phyloP scores from a whole-genome alignment of 2,113 vertebrate species.

The Bathybates hornii region DNA sequence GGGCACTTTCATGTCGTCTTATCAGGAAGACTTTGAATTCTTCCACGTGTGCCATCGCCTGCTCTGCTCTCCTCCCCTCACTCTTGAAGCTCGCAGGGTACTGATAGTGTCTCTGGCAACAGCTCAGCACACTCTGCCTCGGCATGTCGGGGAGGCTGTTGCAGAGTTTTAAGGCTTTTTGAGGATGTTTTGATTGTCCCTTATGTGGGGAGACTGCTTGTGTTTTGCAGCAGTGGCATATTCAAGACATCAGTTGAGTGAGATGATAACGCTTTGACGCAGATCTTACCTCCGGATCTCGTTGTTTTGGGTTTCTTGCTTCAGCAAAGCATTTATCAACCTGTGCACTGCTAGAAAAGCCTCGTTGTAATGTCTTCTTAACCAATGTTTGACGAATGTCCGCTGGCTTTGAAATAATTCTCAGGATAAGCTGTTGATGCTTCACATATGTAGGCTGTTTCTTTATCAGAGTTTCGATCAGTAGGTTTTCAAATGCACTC shows the following conservation, averaged over 20 bases:
- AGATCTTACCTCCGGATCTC: neutral
- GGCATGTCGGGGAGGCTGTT: conserved; percentile 38
- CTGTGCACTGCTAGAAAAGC: neutral
- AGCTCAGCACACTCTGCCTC: conserved; percentile 27
- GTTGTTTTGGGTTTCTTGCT: conserved; percentile 7
- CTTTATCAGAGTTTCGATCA: neutral
- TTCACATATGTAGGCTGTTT: neutral
- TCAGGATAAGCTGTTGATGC: neutral
- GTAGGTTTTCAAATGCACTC: neutral
- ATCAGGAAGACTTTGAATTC: conserved; percentile 59
- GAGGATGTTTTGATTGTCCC: conserved; percentile 45
- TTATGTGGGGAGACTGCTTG: conserved; percentile 22
- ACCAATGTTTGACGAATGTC: neutral
- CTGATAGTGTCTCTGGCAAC: conserved; percentile 58
- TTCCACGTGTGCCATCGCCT: conserved; percentile 49
- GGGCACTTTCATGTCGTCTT: conserved; percentile 47
- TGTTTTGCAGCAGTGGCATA: conserved; percentile 22
- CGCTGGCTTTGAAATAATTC: neutral
- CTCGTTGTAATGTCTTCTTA: neutral
- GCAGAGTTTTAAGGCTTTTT: conserved; percentile 6
- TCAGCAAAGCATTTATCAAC: neutral
- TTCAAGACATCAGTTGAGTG: conserved; percentile 8
- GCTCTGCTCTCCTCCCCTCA: conserved; percentile 21
- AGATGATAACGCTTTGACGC: conserved; percentile 10
- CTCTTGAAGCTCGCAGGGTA: conserved; percentile 15